A percentile compares a stretch with the other conserved stretches of the same genome.
phyloP scores from a whole-genome alignment of 1,140 invertebrate species.

The Papilio dardanus region DNA sequence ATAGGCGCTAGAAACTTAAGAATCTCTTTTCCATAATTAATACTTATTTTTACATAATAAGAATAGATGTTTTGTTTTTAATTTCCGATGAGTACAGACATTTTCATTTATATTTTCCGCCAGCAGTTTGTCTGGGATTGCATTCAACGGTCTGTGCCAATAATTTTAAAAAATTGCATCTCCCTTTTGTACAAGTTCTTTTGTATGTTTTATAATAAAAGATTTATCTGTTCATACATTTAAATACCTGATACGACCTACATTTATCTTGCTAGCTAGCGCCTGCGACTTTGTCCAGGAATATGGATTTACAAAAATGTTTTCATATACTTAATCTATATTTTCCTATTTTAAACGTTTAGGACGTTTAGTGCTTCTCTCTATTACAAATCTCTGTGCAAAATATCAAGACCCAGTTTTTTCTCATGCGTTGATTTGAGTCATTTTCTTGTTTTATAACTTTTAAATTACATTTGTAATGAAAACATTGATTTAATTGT shows the following conservation, averaged over 20 bases:
- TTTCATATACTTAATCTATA: too few relatives aligned
- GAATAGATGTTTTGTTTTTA: not conserved
- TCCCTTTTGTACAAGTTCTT: not conserved
- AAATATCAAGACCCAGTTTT: too few relatives aligned
- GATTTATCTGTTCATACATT: constrained; percentile 5
- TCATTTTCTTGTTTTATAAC: too few relatives aligned
- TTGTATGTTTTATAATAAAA: constrained; percentile 12
- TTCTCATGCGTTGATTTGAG: too few relatives aligned
- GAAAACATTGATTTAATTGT: too few relatives aligned
- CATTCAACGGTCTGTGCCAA: not conserved
- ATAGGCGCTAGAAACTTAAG: not conserved
- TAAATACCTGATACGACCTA: constrained; percentile 1
- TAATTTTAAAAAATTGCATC: constrained; percentile 11
- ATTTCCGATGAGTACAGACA: not conserved
- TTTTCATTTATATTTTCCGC: not conserved
- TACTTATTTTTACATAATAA: not conserved
- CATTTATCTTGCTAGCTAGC: not conserved
- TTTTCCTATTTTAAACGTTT: too few relatives aligned
- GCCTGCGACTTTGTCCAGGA: not conserved
- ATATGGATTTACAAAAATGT: too few relatives aligned
- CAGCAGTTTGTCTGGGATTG: not conserved
- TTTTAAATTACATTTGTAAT: too few relatives aligned
- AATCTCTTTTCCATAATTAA: not conserved
- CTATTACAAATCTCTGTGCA: too few relatives aligned
- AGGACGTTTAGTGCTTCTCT: too few relatives aligned